phyloP scores from a whole-genome alignment of 2,113 vertebrate genomes.

The Oriolus oriolus region DNA sequence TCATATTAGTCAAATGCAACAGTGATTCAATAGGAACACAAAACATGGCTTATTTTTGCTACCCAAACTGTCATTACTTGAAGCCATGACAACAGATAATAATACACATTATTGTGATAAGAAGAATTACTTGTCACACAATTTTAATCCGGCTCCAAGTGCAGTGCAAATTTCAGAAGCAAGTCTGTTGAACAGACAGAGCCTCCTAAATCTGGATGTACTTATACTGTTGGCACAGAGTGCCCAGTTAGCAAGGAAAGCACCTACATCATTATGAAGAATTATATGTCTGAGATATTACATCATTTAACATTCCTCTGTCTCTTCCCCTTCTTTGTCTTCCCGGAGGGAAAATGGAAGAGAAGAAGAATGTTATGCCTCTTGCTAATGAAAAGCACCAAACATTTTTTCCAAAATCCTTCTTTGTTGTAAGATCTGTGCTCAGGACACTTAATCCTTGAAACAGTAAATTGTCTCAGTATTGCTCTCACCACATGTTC shows the following conservation, averaged over 20 bases:
- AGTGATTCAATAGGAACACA: background rate
- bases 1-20: background rate
- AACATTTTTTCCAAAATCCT: background rate
- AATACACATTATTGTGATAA: background rate
- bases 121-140: background rate
- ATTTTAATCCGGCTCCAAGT: background rate
- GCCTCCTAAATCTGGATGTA: background rate
- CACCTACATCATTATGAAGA: background rate
- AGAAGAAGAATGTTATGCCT: background rate
- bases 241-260: background rate
- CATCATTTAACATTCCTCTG: background rate
- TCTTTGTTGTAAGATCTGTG: background rate
- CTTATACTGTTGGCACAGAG: background rate
- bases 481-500: background rate
- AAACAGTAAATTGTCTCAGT: background rate
- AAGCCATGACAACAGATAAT: background rate
- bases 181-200: background rate
- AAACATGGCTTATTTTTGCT: background rate
- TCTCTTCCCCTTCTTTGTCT: background rate
- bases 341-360: background rate
- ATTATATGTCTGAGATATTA: background rate
- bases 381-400: background rate
- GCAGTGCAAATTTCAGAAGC: constrained; percentile 10
- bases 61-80: background rate
- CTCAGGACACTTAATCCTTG: background rate